Percentiles rank a stretch among this genome's conserved stretches.
These are phyloP conservation scores for Drosophila mojavensis DNA, from an alignment of 1,140 invertebrate genomes.

Conservation along the genomic window DNA sequence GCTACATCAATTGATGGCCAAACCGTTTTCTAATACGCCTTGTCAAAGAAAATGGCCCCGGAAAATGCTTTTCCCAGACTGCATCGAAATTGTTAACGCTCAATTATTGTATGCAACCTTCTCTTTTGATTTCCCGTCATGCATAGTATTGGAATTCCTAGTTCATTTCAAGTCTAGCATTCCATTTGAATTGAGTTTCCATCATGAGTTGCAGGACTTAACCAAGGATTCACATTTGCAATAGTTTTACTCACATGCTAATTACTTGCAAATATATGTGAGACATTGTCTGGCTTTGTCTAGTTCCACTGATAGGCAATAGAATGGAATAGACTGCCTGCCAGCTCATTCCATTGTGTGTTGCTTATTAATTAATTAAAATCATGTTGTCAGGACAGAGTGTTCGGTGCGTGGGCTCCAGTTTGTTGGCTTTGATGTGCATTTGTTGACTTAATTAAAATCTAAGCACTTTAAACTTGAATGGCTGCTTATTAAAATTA, in stretches of 20 bases:
- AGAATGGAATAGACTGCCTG: conserved; percentile 33
- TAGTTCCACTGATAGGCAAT: conserved; percentile 1
- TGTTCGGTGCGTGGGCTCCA: conserved; percentile 14
- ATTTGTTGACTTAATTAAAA: conserved; percentile 77
- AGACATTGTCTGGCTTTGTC: background rate
- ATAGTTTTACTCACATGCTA: no score
- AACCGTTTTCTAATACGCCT: conserved; percentile 10
- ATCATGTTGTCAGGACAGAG: conserved; percentile 33
- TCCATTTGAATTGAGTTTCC: no score
- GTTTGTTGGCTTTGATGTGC: conserved; percentile 65
- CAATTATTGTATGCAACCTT: background rate
- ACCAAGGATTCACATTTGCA: no score
- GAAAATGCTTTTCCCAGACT: background rate
- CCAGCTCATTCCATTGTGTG: conserved; percentile 32
- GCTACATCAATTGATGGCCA: background rate
- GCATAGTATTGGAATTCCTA: background rate
- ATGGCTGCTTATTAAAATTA: conserved; percentile 60
- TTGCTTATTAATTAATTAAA: conserved; percentile 73
- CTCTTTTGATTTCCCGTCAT: background rate
- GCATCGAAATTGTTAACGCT: background rate
- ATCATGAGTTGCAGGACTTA: no score
- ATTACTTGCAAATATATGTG: no score
- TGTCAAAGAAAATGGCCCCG: background rate
- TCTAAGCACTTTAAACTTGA: conserved; percentile 74
- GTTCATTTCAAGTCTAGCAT: background rate